Evolutionary conservation across 2,797 vertebrate genomes (phyloP).

Genomic region (Hyperoplus immaculatus): DNA sequence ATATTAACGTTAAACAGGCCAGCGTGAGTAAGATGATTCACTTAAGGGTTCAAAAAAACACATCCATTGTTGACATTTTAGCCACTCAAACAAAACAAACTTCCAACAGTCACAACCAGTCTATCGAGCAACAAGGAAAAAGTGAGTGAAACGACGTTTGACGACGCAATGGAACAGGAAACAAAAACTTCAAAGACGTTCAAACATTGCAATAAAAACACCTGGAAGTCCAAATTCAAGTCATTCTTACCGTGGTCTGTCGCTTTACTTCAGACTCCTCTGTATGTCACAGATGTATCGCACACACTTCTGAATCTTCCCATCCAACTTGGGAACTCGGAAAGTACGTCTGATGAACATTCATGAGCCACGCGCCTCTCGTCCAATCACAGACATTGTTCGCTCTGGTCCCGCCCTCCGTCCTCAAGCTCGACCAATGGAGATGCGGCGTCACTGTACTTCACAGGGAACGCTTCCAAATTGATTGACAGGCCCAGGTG

Average conservation of each 20-base stretch:
- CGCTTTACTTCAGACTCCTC: conserved; percentile 21
- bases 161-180: not conserved
- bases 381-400: conserved; percentile 66
- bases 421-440: conserved; percentile 68
- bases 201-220: not conserved
- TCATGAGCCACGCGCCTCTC: conserved; percentile 22
- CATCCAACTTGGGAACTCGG: conserved; percentile 68
- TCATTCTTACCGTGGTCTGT: conserved; percentile 63
- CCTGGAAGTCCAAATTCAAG: not conserved
- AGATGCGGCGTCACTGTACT: not conserved
- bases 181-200: not conserved
- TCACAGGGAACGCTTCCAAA: conserved; percentile 11
- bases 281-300: conserved; percentile 12
- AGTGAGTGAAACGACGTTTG: conserved; percentile 31
- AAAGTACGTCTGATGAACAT: conserved; percentile 37
- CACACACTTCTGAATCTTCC: conserved; percentile 13
- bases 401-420: conserved; percentile 49
- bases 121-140: conserved; percentile 64
- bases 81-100: not conserved
- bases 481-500: conserved; percentile 80
- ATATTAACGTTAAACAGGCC: not conserved
- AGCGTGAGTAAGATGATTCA: fast-evolving
- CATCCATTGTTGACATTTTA: not conserved
- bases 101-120: not conserved
- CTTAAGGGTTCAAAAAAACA: not conserved